phyloP scores from a whole-genome alignment of 2,888 invertebrate genomes.

The Sturmia bella region DNA sequence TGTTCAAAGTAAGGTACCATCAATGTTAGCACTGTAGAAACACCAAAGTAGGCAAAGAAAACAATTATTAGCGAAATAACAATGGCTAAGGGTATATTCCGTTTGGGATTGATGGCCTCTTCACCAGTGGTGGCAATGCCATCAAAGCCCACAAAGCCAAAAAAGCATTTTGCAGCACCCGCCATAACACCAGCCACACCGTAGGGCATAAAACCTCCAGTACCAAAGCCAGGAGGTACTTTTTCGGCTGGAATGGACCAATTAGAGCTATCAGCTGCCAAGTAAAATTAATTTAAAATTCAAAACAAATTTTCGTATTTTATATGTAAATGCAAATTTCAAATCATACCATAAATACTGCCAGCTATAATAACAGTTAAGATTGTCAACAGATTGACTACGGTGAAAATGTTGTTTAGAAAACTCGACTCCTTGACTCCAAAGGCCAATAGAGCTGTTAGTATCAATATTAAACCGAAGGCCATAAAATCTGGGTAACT shows the following conservation, averaged over 20 bases:
- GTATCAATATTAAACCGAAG: conserved; percentile 84
- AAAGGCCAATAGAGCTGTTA: conserved; percentile 85
- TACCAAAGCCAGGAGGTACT: conserved; percentile 86
- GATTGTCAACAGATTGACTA: conserved; percentile 92
- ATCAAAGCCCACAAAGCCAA: conserved; percentile 98
- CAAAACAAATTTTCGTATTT: neutral
- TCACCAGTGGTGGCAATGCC: conserved; percentile 95
- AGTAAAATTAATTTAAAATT: neutral
- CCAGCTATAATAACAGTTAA: conserved; percentile 91
- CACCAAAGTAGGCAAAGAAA: conserved; percentile 94
- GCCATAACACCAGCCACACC: conserved; percentile 94
- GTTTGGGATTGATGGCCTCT: conserved; percentile 96
- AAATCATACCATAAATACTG: conserved; percentile 87
- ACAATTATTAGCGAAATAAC: conserved; percentile 91
- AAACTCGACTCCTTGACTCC: conserved; percentile 92
- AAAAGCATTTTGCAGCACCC: conserved; percentile 93
- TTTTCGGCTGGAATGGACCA: conserved; percentile 87
- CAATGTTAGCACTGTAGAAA: conserved; percentile 95
- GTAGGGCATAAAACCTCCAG: conserved; percentile 96
- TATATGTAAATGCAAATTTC: conserved; percentile 73
- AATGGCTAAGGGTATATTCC: conserved; percentile 94
- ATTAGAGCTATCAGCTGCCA: conserved; percentile 88
- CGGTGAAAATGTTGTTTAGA: conserved; percentile 95
- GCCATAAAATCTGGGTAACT: conserved; percentile 88
- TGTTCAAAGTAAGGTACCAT: conserved; percentile 96